These are phyloP conservation scores for Ormyrus thymus DNA, from an alignment of 2,888 invertebrate species.

Conservation along the genomic window DNA sequence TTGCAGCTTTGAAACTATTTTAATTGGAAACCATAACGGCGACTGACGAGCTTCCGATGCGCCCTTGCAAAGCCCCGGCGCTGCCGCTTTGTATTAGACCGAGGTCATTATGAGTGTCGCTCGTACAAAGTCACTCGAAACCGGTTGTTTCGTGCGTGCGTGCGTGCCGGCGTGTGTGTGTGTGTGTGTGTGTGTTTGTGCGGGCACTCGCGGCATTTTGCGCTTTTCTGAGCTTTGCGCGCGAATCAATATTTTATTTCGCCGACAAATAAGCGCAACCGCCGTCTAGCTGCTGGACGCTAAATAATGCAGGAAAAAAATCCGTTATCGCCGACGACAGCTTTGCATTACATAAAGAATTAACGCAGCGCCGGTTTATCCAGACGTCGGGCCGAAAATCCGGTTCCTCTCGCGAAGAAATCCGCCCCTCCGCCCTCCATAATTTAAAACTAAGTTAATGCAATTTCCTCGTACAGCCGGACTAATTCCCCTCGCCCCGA, in stretches of 20 bases:
- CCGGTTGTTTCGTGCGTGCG: not conserved
- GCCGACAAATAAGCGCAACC: not conserved
- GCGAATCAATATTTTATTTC: not conserved
- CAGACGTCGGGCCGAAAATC: constrained; percentile 5
- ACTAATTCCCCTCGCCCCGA: constrained; percentile 19
- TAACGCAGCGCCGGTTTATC: constrained; percentile 26
- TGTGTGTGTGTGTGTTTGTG: no score
- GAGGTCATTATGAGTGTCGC: constrained; percentile 4
- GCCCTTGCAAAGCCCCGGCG: not conserved
- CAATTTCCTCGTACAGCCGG: constrained; percentile 57
- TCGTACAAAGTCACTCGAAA: constrained; percentile 8
- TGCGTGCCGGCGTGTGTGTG: not conserved
- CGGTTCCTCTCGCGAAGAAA: not conserved
- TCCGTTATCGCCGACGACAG: no score
- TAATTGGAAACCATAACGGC: constrained; percentile 45
- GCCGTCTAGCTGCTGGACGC: not conserved
- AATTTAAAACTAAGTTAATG: constrained; percentile 63
- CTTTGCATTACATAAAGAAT: constrained; percentile 3
- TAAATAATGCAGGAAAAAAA: no score
- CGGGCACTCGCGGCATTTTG: no score
- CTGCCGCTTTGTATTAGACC: not conserved
- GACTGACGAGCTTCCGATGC: constrained; percentile 28
- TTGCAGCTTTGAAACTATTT: constrained; percentile 35
- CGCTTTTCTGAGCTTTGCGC: not conserved
- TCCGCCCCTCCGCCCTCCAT: constrained; percentile 47